phyloP scores from a whole-genome alignment of 1,140 invertebrate species.

The Tachypleus tridentatus region DNA sequence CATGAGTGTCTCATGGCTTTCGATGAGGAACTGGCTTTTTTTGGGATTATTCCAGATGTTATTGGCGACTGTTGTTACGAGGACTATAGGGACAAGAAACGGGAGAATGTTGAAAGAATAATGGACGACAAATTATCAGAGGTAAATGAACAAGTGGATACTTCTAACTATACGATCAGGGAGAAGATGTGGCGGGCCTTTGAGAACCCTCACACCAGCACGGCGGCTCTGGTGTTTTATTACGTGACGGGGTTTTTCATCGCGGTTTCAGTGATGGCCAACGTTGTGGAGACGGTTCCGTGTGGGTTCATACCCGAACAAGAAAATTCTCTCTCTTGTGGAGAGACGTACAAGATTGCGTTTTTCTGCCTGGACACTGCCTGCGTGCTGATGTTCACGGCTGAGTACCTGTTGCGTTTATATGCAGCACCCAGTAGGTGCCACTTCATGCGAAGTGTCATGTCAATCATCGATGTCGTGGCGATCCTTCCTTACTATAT shows the following conservation, averaged over 20 bases:
- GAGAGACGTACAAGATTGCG: constrained; percentile 91
- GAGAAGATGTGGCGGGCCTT: constrained; percentile 99
- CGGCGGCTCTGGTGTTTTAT: constrained; percentile 96
- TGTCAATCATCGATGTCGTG: constrained; percentile 99
- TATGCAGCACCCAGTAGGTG: constrained; percentile 96
- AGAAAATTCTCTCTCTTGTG: constrained; percentile 79
- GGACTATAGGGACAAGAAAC: constrained; percentile 94
- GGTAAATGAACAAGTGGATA: constrained; percentile 66
- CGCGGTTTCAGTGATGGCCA: constrained; percentile 96
- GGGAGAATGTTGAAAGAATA: constrained; percentile 96
- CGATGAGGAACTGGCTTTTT: constrained; percentile 98
- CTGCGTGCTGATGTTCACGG: constrained; percentile 99
- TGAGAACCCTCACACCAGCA: constrained; percentile 97
- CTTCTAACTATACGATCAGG: constrained; percentile 58
- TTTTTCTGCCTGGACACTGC: constrained; percentile 99
- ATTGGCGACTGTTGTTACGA: constrained; percentile 98
- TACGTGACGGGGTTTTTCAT: constrained; percentile 99
- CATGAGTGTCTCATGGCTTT: constrained; percentile 98
- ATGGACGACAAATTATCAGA: constrained; percentile 96
- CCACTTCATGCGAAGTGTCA: constrained; percentile 93
- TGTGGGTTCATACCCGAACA: constrained; percentile 51
- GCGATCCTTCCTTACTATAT: constrained; percentile 99
- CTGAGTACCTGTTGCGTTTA: constrained; percentile 89
- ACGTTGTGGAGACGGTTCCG: constrained; percentile 95
- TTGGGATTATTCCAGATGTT: constrained; percentile 98